These are phyloP conservation scores for Lagopus muta DNA, from an alignment of 2,113 vertebrate genomes.

Conservation along the genomic window DNA sequence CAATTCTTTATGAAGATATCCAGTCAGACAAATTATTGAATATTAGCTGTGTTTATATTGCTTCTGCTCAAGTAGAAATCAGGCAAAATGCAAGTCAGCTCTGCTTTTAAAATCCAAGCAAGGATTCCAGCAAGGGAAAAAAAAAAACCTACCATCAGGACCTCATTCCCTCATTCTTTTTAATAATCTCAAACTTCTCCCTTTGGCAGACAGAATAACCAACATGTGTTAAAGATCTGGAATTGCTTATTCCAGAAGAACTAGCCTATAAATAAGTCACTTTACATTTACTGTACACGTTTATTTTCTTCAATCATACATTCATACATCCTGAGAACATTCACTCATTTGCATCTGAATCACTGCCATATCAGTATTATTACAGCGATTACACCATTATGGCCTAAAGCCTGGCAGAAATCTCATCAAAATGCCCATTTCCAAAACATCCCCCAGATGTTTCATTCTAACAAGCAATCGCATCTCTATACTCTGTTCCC, in stretches of 20 bases:
- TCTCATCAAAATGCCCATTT: not conserved
- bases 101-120: not conserved
- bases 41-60: not conserved
- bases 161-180: not conserved
- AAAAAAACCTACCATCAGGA: not conserved
- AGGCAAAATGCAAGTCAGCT: not conserved
- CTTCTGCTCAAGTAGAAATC: not conserved
- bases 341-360: not conserved
- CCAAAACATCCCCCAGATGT: not conserved
- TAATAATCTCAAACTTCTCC: not conserved
- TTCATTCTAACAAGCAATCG: not conserved
- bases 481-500: not conserved
- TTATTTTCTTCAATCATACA: constrained; percentile 8
- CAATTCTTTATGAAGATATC: not conserved
- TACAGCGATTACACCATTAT: not conserved
- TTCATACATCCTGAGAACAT: not conserved
- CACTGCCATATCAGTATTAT: not conserved
- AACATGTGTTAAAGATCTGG: not conserved
- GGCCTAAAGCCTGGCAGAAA: not conserved
- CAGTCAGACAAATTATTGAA: not conserved
- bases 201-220: constrained; percentile 14
- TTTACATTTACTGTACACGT: not conserved
- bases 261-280: constrained; percentile 2
- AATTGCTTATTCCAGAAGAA: not conserved
- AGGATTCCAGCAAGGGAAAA: not conserved